Percentiles rank a stretch among this genome's conserved stretches.
Evolutionary conservation across 2,113 vertebrate genomes (phyloP).

Genomic region (Bos indicus): DNA sequence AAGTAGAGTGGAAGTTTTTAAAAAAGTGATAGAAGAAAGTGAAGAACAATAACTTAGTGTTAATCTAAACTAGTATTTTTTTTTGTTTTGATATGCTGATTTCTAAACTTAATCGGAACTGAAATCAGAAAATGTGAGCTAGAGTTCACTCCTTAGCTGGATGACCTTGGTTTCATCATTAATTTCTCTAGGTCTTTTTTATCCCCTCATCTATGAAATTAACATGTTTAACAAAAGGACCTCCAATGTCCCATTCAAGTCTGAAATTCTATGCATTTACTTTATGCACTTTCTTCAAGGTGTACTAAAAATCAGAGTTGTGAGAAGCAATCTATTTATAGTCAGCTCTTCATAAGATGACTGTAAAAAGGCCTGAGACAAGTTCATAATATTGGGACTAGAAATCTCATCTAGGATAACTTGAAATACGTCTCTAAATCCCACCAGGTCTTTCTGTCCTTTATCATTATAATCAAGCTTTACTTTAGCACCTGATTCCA

Average conservation of each 20-base stretch:
- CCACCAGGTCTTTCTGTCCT: not conserved
- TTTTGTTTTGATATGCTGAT: not conserved
- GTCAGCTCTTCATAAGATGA: conserved; percentile 17
- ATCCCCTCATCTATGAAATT: not conserved
- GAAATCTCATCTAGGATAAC: conserved; percentile 28
- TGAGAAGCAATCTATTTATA: conserved; percentile 42
- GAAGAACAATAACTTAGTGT: not conserved
- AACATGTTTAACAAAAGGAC: not conserved
- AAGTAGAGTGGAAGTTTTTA: not conserved
- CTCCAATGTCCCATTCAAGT: not conserved
- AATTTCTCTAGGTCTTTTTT: not conserved
- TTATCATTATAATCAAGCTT: conserved; percentile 5
- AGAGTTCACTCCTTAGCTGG: not conserved
- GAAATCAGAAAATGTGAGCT: not conserved
- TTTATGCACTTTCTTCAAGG: conserved; percentile 29
- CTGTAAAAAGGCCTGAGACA: conserved; percentile 26
- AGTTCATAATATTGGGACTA: not conserved
- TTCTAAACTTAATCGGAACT: not conserved
- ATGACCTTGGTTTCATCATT: not conserved
- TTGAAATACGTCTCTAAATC: conserved; percentile 31
- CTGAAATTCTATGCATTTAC: conserved; percentile 1
- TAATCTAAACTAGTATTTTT: not conserved
- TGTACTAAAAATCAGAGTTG: not conserved
- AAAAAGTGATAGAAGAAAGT: not conserved
- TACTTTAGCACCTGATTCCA: not conserved